A percentile compares a stretch with the other conserved stretches of the same genome.
Evolutionary conservation across 1,140 invertebrate genomes (phyloP).

Genomic region (Melitaea cinxia): DNA sequence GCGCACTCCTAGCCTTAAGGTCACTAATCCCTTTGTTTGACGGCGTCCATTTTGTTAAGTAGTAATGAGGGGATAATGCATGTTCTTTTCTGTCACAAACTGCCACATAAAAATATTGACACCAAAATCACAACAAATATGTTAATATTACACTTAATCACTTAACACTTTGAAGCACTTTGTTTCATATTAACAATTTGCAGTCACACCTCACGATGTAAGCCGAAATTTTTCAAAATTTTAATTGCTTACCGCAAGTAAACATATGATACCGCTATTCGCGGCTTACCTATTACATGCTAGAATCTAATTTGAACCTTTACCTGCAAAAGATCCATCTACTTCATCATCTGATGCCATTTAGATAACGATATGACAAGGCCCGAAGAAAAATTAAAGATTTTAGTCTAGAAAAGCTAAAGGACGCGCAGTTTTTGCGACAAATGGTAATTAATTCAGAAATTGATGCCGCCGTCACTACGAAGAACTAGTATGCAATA

Average conservation of each 20-base stretch:
- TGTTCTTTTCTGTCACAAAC: constrained; percentile 81
- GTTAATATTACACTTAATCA: constrained; percentile 46
- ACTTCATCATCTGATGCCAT: constrained; percentile 91
- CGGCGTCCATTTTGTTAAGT: constrained; percentile 88
- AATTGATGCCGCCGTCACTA: constrained; percentile 81
- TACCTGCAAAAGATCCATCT: constrained; percentile 90
- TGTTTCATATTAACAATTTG: constrained; percentile 10
- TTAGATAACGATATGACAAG: constrained; percentile 71
- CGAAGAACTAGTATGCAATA: constrained; percentile 69
- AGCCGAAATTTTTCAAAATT: constrained; percentile 71
- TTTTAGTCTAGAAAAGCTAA: constrained; percentile 74
- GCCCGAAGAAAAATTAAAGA: constrained; percentile 58
- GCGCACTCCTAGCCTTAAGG: constrained; percentile 64
- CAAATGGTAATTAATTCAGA: constrained; percentile 82
- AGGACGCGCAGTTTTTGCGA: constrained; percentile 81
- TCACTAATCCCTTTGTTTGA: constrained; percentile 86
- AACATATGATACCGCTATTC: constrained; percentile 83
- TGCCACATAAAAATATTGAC: constrained; percentile 81
- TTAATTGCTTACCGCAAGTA: constrained; percentile 82
- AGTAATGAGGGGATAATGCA: constrained; percentile 82
- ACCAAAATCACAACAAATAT: constrained; percentile 67
- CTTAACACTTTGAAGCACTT: constrained; percentile 29
- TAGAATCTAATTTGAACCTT: constrained; percentile 79
- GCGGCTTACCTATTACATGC: constrained; percentile 81
- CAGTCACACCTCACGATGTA: constrained; percentile 40